These are phyloP conservation scores for Nycticorax nycticorax DNA, from an alignment of 2,113 vertebrate species.

Conservation along the genomic window DNA sequence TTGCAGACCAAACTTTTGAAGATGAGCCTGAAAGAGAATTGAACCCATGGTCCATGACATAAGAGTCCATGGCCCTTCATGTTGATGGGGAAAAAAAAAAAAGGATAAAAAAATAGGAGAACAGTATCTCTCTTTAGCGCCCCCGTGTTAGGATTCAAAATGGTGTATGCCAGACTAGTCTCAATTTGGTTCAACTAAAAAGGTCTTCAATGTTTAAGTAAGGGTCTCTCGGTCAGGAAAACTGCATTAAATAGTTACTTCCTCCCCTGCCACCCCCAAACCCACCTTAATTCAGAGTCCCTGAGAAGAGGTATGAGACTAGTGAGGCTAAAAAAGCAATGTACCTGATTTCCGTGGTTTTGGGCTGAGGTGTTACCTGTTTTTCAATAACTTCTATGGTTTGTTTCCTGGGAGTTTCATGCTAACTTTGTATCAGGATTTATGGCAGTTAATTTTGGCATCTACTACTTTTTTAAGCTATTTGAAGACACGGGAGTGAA, in stretches of 20 bases:
- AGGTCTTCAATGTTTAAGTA: neutral
- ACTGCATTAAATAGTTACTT: neutral
- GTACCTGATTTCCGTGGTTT: neutral
- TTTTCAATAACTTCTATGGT: neutral
- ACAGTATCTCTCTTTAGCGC: fast-evolving
- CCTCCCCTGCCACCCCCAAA: fast-evolving
- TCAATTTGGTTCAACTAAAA: neutral
- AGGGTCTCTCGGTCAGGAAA: neutral
- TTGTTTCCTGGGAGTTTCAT: neutral
- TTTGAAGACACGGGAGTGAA: neutral
- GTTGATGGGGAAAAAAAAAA: neutral
- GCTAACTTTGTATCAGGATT: neutral
- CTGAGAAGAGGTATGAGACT: neutral
- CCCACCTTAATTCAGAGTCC: neutral
- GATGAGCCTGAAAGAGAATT: neutral
- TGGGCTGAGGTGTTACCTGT: neutral
- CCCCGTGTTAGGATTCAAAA: neutral
- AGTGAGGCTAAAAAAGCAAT: neutral
- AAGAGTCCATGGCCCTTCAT: too few relatives aligned
- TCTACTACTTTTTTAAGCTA: neutral
- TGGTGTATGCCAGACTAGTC: neutral
- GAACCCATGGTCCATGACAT: neutral
- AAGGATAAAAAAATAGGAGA: neutral
- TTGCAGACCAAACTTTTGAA: neutral
- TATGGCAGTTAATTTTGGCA: neutral